Evolutionary conservation across 64 coral and sea anemone genomes (phyloP), one percentile per base, ranked within the genome.

Genomic region (Pocillopora damicornis): DNA sequence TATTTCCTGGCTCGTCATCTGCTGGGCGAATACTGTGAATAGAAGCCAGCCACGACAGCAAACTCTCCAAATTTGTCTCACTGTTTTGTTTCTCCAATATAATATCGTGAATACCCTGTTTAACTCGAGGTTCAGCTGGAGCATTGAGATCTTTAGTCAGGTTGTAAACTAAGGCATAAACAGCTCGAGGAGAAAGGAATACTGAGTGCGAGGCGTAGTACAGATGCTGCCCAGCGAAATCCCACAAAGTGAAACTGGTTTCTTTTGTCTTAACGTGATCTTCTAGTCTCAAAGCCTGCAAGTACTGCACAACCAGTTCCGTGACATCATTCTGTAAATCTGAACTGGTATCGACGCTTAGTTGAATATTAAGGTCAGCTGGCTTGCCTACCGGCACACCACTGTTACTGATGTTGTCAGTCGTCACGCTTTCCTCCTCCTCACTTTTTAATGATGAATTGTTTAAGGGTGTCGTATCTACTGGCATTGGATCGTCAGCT

Each of bases 31-130:
- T 60, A 61, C 35, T 79, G 38, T 88, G 87, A 20, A 88, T 30
- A 8, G 87, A 79, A 35, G 22, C 87, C 18, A 88, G 30, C 87
- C 87, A 88, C 15, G 87, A 79, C 37, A 88, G 17, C 13, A 88
- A 65, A 62, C 35, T 37, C 9, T 88, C 87, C 13, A 88, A 18
- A 38, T 88, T 88, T 0, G 87, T 88, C 23, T 88, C 26, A 15
- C 38, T 61, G 35, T 88, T 76, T 38, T 57, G 75, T 17, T 79
- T 88, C 1, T 88, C 58, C 34, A 88, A 35, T 17, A 63, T 4
- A 78, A 86, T 74, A 8, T 86, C 83, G 20, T 69, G 36, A 38
- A 57, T 45, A 4, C 83, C 83, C 37, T 86, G 83, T 38, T 35
- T 64, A 13, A 69, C 82, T 20, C 82, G 69, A 7, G 82, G 82